A percentile compares a stretch with the other conserved stretches of the same genome.
Conservation (phyloP, 2,888 invertebrate species). For the Creontiades dilutus region DNA sequence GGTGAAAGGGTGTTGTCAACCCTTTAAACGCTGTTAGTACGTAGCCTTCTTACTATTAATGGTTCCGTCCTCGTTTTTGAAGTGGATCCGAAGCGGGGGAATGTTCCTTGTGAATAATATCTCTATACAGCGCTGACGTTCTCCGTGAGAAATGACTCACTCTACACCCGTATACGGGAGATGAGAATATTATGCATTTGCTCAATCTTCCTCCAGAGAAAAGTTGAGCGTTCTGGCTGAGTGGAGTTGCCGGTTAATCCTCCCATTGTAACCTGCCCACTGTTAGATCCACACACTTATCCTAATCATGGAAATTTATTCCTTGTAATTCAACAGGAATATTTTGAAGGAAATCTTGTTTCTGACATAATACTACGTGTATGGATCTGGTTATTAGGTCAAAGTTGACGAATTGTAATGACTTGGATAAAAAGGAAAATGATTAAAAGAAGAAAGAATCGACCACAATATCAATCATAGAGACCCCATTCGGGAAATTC, state of each 20-base stretch:
- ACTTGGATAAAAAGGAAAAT: too few species aligned
- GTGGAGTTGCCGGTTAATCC: background rate
- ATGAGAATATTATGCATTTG: constrained; percentile 36
- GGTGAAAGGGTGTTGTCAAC: constrained; percentile 23
- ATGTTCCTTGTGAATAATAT: constrained; percentile 30
- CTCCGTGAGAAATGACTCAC: constrained; percentile 16
- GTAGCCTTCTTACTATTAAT: constrained; percentile 24
- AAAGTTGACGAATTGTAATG: too few species aligned
- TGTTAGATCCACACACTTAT: too few species aligned
- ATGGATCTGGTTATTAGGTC: too few species aligned
- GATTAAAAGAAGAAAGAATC: too few species aligned
- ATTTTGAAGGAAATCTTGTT: too few species aligned
- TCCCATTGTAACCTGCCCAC: background rate
- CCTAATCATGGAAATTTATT: too few species aligned
- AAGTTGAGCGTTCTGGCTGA: background rate
- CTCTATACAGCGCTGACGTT: constrained; percentile 30
- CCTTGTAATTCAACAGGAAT: too few species aligned
- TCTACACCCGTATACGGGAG: background rate
- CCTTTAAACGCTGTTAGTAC: constrained; percentile 11
- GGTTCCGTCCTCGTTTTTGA: background rate
- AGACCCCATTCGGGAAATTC: too few species aligned
- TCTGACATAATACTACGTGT: too few species aligned
- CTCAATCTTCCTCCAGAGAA: constrained; percentile 1
- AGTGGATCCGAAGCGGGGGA: background rate
- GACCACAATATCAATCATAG: too few species aligned